Percentiles rank a stretch among this genome's conserved stretches.
These are phyloP conservation scores for Tiliacea aurago DNA, from an alignment of 2,888 invertebrate genomes.

Conservation along the genomic window DNA sequence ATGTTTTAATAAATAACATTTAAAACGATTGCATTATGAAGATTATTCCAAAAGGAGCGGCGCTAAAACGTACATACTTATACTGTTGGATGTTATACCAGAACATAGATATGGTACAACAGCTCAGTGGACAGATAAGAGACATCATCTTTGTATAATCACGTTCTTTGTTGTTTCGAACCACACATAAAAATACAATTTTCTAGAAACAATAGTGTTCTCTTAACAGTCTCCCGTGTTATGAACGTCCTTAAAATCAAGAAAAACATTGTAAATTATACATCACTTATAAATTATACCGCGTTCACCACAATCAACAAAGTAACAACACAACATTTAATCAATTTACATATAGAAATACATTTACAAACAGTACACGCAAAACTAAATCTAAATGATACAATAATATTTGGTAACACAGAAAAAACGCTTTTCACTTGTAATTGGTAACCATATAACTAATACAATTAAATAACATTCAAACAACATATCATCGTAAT, in stretches of 20 bases:
- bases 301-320: slow-evolving; percentile 38
- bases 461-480: slow-evolving; percentile 52
- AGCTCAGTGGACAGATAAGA: slow-evolving; percentile 16
- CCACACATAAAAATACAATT: not conserved
- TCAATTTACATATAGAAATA: slow-evolving; percentile 21
- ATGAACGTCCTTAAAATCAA: slow-evolving; percentile 21
- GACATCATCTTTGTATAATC: not conserved
- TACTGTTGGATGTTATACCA: slow-evolving; percentile 16
- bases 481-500: slow-evolving; percentile 35
- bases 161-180: not conserved
- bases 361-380: slow-evolving; percentile 39
- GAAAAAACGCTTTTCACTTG: slow-evolving; percentile 49
- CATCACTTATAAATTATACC: slow-evolving; percentile 16
- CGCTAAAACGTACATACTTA: slow-evolving; percentile 31
- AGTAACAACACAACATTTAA: slow-evolving; percentile 42
- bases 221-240: slow-evolving; percentile 7
- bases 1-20: too few species aligned
- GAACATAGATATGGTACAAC: slow-evolving; percentile 25
- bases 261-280: slow-evolving; percentile 11
- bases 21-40: not conserved
- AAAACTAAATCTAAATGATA: slow-evolving; percentile 53
- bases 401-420: slow-evolving; percentile 71
- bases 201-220: not conserved
- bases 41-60: not conserved
- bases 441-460: slow-evolving; percentile 63